Evolutionary conservation across 2,113 vertebrate species (phyloP), one percentile per base, ranked within the genome.

Genomic region (Tamias sibiricus): DNA sequence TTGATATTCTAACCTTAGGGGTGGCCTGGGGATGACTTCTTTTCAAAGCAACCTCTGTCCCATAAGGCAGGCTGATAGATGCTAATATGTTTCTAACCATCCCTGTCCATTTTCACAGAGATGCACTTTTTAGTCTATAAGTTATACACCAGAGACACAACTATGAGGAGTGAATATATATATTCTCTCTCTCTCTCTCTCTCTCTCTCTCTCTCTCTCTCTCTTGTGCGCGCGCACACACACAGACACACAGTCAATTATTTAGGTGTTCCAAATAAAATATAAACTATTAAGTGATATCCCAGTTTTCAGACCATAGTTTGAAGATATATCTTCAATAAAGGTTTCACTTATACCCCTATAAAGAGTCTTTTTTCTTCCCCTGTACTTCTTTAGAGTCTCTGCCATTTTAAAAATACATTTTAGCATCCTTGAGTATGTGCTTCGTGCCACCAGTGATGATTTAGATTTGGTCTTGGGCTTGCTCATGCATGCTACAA

Each of bases 31-130:
- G n/a, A 69, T 49, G 11, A 59, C 35, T 96, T 92, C 40, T 93
- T 91, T 91, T 74, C 42, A 97, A 96, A 84, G 30, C 35, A 86
- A 74, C 1, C 4, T 71, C 52, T 87, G 66, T 57, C 66, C 47
- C 37, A 62, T n/a, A 80, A 95, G 80, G 4, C 49, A 62, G 44
- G 35, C 84, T 28, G 42, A 64, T 81, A 87, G 57, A 77, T 86
- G 47, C 57, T 87, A 84, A 49, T 10, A 35, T 16, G 22, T 77
- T 80, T 75, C n/a, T 35, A 91, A 9, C 79, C 35, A 20, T 35
- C 6, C 1, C 14, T 77, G 49, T 35, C 54, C 66, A 80, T 44
- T 40, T 87, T 94, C 79, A 93, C 22, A 94, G 79, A 94, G 20
- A 22, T 8, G 4, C 8, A 20, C 86, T 93, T 84, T 72, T 66